These are phyloP conservation scores for Acleris emargana DNA, from an alignment of 2,888 invertebrate genomes.

Conservation along the genomic window DNA sequence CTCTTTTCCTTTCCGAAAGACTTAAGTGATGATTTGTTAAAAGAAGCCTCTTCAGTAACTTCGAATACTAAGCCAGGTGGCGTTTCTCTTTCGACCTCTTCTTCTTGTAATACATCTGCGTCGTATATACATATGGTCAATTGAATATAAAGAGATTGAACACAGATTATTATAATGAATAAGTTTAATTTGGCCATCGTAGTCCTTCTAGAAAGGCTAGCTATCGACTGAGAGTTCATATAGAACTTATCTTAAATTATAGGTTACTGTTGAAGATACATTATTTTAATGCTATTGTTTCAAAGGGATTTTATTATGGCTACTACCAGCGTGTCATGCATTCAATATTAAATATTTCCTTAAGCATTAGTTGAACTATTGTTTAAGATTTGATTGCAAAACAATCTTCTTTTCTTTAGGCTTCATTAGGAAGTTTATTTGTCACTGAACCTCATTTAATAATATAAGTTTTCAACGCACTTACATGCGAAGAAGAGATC, in stretches of 20 bases:
- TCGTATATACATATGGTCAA: neutral
- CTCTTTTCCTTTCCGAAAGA: too few species aligned
- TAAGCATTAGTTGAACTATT: too few species aligned
- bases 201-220: neutral
- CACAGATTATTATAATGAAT: neutral
- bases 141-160: neutral
- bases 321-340: neutral
- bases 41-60: neutral
- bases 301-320: slow-evolving; percentile 4
- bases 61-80: too few species aligned
- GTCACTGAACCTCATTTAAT: too few species aligned
- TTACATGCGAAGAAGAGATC: too few species aligned
- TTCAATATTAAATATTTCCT: too few species aligned
- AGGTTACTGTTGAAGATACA: neutral
- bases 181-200: neutral
- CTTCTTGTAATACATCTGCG: neutral
- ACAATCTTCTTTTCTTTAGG: too few species aligned
- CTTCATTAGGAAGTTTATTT: too few species aligned
- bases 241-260: neutral
- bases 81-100: neutral
- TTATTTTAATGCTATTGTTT: slow-evolving; percentile 6
- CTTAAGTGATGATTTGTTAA: neutral
- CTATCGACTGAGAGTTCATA: slow-evolving; percentile 1
- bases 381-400: too few species aligned
- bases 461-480: too few species aligned